Evolutionary conservation across 2,888 invertebrate species (phyloP), one percentile per base, ranked within the genome.

Genomic region (Polymixis flavicincta): DNA sequence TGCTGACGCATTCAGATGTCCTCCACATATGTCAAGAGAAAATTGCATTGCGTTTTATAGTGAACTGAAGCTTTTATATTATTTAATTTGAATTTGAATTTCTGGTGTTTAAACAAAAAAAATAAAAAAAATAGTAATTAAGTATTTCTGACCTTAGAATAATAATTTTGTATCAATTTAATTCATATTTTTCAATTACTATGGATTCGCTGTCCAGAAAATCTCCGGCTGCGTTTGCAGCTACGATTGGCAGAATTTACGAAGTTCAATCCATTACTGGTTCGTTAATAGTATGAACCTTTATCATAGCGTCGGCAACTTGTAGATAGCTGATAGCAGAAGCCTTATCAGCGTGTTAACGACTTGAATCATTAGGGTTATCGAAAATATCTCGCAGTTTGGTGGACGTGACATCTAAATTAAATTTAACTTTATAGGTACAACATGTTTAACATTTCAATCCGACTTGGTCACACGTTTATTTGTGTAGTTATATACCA

Each of bases 291-390:
- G 55, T 57, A 69, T 70, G 63, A 77, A 55, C 65, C 63, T 72
- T 74, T 74, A 75, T 67, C 80, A 70, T 72, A 68, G 74, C 54
- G 68, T 71, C 73, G 68, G 59, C 70, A 74, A 80, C 66, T 76
- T 60, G 50, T 66, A 74, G 72, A 76, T 80, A 84, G 66, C 71
- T 78, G 71, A 67, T 73, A 85, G 78, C 78, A 83, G 83, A 77
- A 82, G 66, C 57, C 68, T 88, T 88, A 89, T 89, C 79, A 69
- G 55, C 28, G 52, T 76, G 71, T 80, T 87, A 89, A 89, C 81
- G 79, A 87, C 84, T 87, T 86, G 80, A 82, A 88, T 89, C 87
- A 88, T 88, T 89, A 90, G 83, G 82, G 84, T 86, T 89, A 87
- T 87, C 88, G 61, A 65, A 65, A 76, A 85, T 74, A 71, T 82